Percentiles rank a stretch among this genome's conserved stretches.
Evolutionary conservation across 2,113 vertebrate genomes (phyloP).

Genomic region (Aspidoscelis tigris): DNA sequence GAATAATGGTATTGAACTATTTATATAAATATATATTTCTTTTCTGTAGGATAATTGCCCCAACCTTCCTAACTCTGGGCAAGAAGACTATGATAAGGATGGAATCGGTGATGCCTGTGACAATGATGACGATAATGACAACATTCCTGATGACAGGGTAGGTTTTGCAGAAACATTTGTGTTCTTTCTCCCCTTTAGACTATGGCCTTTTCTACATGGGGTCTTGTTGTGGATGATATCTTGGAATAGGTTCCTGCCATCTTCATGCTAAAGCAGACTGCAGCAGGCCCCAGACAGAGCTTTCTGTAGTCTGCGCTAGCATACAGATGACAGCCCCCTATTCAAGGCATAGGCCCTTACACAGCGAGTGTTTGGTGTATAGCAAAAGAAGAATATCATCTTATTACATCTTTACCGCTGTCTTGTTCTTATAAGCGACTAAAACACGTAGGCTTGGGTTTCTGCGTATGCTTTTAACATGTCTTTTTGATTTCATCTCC

Average conservation of each 20-base stretch:
- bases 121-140: slow-evolving; percentile 93
- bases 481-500: slow-evolving; percentile 28
- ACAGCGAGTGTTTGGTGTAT: too few relatives aligned
- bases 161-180: slow-evolving; percentile 56
- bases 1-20: too few relatives aligned
- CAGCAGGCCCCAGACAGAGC: background rate
- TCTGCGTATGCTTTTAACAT: background rate
- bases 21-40: slow-evolving; percentile 28
- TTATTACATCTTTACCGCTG: background rate
- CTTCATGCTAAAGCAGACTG: slow-evolving; percentile 3
- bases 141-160: slow-evolving; percentile 94
- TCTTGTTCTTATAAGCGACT: background rate
- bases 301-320: slow-evolving; percentile 6
- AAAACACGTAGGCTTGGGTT: background rate
- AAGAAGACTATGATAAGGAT: slow-evolving; percentile 98
- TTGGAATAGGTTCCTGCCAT: too few relatives aligned
- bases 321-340: too few relatives aligned
- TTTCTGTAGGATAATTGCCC: slow-evolving; percentile 93
- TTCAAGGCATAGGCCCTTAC: too few relatives aligned
- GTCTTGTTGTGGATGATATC: too few relatives aligned
- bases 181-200: background rate
- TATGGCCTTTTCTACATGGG: too few relatives aligned
- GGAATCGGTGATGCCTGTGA: slow-evolving; percentile 97
- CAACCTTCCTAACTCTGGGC: slow-evolving; percentile 95
- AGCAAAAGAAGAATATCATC: background rate